Conservation (phyloP, 1,140 invertebrate genomes). For the Ostrea denselamellosa region DNA sequence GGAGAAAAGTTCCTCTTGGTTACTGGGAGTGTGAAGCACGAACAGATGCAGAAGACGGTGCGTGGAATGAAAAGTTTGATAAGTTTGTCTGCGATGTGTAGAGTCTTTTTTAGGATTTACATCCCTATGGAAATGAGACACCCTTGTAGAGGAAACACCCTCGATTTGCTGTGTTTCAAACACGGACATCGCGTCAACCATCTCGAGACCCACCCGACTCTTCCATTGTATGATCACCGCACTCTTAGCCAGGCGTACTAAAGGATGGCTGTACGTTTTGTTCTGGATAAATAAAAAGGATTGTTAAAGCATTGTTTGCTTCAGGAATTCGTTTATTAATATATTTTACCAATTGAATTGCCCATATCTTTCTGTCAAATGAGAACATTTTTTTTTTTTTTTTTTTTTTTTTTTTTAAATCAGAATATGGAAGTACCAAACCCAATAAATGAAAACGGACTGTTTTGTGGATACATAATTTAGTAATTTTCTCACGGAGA, state of each 20-base stretch:
- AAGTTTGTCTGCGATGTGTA: not conserved
- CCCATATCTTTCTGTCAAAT: not conserved
- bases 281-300: not conserved
- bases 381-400: too few species aligned
- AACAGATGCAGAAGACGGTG: not conserved
- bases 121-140: not conserved
- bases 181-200: not conserved
- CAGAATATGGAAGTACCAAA: too few species aligned
- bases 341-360: not conserved
- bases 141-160: not conserved
- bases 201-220: not conserved
- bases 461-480: not conserved
- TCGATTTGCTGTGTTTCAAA: not conserved
- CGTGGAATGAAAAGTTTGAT: not conserved
- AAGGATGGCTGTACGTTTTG: not conserved
- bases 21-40: not conserved
- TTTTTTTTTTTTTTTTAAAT: too few species aligned
- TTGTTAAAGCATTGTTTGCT: not conserved
- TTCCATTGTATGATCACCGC: not conserved
- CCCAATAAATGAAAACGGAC: not conserved
- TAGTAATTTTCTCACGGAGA: slow-evolving; percentile 5
- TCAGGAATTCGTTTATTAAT: not conserved
- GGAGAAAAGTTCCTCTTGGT: not conserved
- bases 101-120: not conserved
- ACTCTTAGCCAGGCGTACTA: not conserved